Conservation (phyloP, 2,797 vertebrate species). For the Ibycter americanus region DNA sequence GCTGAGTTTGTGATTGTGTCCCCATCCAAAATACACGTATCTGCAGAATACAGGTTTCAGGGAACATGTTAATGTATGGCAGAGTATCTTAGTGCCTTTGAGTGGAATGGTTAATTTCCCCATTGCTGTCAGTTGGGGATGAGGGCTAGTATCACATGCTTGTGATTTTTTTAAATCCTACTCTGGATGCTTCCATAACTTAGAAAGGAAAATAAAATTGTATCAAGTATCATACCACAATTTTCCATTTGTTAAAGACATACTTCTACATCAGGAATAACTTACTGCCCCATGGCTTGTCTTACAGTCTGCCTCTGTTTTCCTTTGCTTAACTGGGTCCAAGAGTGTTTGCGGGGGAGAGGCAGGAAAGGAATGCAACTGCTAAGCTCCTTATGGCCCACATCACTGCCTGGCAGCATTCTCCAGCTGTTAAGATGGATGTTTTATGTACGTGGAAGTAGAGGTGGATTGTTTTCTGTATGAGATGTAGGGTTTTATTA, state of each 20-base stretch:
- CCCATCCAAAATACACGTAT: background rate
- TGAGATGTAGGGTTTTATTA: constrained; percentile 9
- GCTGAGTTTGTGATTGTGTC: background rate
- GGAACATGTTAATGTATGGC: background rate
- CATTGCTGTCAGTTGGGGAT: background rate
- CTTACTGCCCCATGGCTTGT: constrained; percentile 15
- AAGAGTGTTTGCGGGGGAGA: constrained; percentile 31
- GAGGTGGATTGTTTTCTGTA: constrained; percentile 10
- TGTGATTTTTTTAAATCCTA: background rate
- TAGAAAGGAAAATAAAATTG: background rate
- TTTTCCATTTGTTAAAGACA: constrained; percentile 40
- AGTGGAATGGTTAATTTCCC: background rate
- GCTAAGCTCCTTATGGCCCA: constrained; percentile 33
- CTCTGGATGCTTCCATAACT: background rate
- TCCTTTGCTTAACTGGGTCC: background rate
- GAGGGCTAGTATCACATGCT: background rate
- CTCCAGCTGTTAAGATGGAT: constrained; percentile 40
- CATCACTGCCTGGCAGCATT: constrained; percentile 33
- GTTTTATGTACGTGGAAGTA: background rate
- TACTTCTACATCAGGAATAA: constrained; percentile 30
- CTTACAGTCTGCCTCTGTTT: constrained; percentile 21
- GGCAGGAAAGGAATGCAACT: constrained; percentile 30
- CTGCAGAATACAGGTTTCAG: background rate
- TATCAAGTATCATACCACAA: background rate
- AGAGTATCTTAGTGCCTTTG: background rate